Base-by-base conservation (phyloP, 1,140 invertebrate genomes). In the Leptonema lineaticorne region DNA sequence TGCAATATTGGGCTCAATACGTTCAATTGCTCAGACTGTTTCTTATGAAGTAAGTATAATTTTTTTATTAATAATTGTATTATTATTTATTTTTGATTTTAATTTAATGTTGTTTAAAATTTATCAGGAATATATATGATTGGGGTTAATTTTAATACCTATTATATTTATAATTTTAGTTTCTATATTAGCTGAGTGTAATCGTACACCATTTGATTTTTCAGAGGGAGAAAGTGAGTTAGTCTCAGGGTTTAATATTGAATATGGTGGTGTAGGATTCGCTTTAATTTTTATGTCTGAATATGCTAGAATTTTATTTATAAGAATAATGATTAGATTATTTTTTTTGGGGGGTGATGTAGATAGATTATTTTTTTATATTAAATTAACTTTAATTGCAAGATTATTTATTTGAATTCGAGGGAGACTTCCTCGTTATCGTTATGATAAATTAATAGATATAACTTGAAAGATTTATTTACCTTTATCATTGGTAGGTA, bases 171-270 rank as follows among this genome's bases (percentile, higher is more conserved):
- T 85, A 74, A 85, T 85, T 74, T 80, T 88, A 74, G 76, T 81
- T 73, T 86, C 84, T 71, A 81, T 79, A 72, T 82, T 90, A 77
- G 87, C 86, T 57, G 88, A 91, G 78, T 87, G 85, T 74, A 90
- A 90, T 85, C 89, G 88, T 0, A 85, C 86, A 75, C 88, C 88
- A 69, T 90, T 90, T 89, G 89, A 91, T 89, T 90, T 91, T 85
- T 83, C 86, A 74, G 88, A 91, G 74, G 86, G 87, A 0, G 88
- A 91, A 76, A 88, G 85, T 50, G 88, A 91, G 76, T 84, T 91
- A 82, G 87, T 91, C 74, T 91, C 87, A 27, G 88, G 88, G 7
- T 91, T 88, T 89, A 90, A 91, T 86, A 79, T 86, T 76, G 89
- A 91, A 73, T 90, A 88, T 84, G 82, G 83, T 80, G 83, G 83